Base-by-base conservation (phyloP, 2,113 vertebrate genomes). In the Triplophysa dalaica region DNA sequence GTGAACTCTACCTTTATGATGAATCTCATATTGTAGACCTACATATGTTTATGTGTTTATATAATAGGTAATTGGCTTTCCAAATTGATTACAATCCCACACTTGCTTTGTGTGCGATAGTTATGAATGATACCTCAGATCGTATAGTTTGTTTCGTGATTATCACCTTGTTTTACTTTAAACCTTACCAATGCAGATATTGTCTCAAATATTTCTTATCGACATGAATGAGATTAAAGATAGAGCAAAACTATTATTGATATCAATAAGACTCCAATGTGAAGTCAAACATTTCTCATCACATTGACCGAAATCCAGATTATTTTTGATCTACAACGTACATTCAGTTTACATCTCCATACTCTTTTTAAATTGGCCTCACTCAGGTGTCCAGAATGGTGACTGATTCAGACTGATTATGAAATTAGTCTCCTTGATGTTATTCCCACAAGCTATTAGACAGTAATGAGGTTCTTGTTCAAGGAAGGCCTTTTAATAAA, bases 371-470 rank as follows among this genome's bases (percentile, higher is more conserved):
- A 48, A 66, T 66, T 58, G 12, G 13, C 69, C 50, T 56, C 52
- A 79, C 52, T 56, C 75, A 81, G 54, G 21, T n/a, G 13, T 61
- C 54, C 75, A 56, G 43, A 68, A 63, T 63, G 29, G 12, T 11
- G 56, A 29, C 16, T 2, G 64, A 69, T 26, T 45, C 41, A 38
- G 29, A 52, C 33, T 26, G 54, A 66, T 52, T 41, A 48, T 63
- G 45, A 82, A 83, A 76, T 82, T 68, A 84, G 69, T 79, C 70
- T 52, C 58, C 43, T 76, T 78, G 69, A 48, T 80, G 70, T 48
- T 84, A 77, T 81, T 87, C 73, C 70, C 67, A 79, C 68, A 77
- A 70, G 33, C 76, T 60, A 80, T 87, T 87, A 83, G 77, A 58
- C 45, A 74, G 50, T 83, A 84, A 87, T 85, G 78, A 82, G 80